These are phyloP conservation scores for Clanis bilineata DNA, from an alignment of 2,888 invertebrate genomes.

Conservation along the genomic window DNA sequence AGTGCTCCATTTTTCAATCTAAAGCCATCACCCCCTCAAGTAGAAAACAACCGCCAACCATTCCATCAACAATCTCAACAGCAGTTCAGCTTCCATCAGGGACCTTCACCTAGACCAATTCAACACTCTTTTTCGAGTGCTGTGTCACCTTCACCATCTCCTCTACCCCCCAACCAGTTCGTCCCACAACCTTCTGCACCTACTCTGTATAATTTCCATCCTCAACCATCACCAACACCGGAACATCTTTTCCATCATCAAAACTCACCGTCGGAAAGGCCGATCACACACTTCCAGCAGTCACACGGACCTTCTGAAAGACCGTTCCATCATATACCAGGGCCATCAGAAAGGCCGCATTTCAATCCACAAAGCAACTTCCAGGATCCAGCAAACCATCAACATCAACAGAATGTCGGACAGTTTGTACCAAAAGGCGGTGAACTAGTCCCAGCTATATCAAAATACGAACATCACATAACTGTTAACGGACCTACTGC, in stretches of 20 bases:
- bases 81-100: slow-evolving; percentile 75
- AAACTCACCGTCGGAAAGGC: slow-evolving; percentile 47
- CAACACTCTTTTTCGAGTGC: slow-evolving; percentile 55
- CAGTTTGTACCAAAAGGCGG: slow-evolving; percentile 85
- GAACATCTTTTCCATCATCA: slow-evolving; percentile 56
- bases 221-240: slow-evolving; percentile 61
- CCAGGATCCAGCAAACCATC: slow-evolving; percentile 57
- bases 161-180: slow-evolving; percentile 61
- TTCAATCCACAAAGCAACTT: slow-evolving; percentile 41
- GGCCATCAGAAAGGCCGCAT: slow-evolving; percentile 55
- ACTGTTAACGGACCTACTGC: slow-evolving; percentile 75
- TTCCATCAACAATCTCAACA: slow-evolving; percentile 69
- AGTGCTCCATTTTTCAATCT: slow-evolving; percentile 71
- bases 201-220: slow-evolving; percentile 65
- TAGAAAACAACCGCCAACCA: slow-evolving; percentile 66
- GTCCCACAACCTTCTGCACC: slow-evolving; percentile 70
- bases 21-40: slow-evolving; percentile 70
- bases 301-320: slow-evolving; percentile 49
- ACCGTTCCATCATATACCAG: slow-evolving; percentile 28
- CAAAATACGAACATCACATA: slow-evolving; percentile 90
- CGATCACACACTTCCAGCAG: slow-evolving; percentile 34
- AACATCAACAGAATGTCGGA: slow-evolving; percentile 71
- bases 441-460: slow-evolving; percentile 88
- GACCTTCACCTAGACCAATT: slow-evolving; percentile 55
- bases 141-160: slow-evolving; percentile 52